Evolutionary conservation across 2,113 vertebrate genomes (phyloP).

Genomic region (Elephas maximus): DNA sequence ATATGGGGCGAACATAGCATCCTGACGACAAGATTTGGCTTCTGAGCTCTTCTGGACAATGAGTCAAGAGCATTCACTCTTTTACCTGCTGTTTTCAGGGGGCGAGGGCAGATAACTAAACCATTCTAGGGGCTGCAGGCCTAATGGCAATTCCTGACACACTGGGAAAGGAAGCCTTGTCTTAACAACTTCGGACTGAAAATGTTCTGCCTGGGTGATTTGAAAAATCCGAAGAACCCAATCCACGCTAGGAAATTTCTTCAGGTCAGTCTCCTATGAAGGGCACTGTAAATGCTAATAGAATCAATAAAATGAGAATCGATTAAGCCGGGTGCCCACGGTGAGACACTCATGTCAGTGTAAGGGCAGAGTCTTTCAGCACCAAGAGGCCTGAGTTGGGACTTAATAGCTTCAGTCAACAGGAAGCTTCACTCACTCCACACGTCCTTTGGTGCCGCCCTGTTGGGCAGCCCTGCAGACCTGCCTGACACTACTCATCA

Average conservation of each 20-base stretch:
- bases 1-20: neutral
- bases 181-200: neutral
- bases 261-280: constrained; percentile 15
- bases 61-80: neutral
- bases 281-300: neutral
- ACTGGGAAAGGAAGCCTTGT: neutral
- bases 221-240: constrained; percentile 37
- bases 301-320: neutral
- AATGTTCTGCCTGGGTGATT: neutral
- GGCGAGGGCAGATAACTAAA: neutral
- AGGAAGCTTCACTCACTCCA: neutral
- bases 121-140: too few species aligned
- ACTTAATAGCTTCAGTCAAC: neutral
- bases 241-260: neutral
- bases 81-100: neutral
- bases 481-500: neutral
- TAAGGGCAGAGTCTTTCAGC: neutral
- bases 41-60: neutral
- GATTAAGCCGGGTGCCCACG: neutral
- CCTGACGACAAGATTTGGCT: rapidly evolving
- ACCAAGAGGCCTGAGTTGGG: neutral
- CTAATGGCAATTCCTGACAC: neutral
- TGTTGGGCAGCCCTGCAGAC: neutral
- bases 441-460: rapidly evolving
- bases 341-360: neutral